Base-by-base conservation (phyloP, 2,113 vertebrate species). In the Campylomormyrus tamandua region DNA sequence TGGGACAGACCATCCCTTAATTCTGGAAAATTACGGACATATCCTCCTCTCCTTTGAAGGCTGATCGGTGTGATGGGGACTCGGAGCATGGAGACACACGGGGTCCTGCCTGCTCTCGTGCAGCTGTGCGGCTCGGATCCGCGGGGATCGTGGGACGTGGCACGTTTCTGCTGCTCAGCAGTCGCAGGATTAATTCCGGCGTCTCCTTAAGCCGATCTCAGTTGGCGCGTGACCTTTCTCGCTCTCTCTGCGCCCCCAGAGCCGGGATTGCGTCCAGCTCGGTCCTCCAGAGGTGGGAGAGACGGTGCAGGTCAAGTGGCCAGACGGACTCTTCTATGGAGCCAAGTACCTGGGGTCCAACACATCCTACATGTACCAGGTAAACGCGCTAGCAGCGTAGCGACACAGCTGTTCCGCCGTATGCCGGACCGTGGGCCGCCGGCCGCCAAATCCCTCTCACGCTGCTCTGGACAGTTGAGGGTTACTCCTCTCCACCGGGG, bases 231-330 rank as follows among this genome's bases (percentile, higher is more conserved):
- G 74, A 80, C 74, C 74, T 80, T 80, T 80, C 2, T 77, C 31
- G 83, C 87, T 92, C 87, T 93, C 15, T 91, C 93, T 93, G 89
- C 89, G 90, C 39, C 90, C 91, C 50, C 91, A 99, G 98, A 99
- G 97, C 96, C 96, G 97, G 95, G 98, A 99, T 90, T 99, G 98
- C 93, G 93, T 96, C 90, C 95, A 95, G 89, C 93, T 98, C 62
- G 98, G 98, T 27, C 97, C 98, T 93, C 98, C 98, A 91, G 96
- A 97, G 17, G 97, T 97, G 48, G 98, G 98, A 90, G 97, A 98
- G 95, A 94, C 95, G 53, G 96, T 99, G 88, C 98, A 97, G 94
- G 98, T 99, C 90, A 99, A 98, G 93, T 99, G 98, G 98, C 96
- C 98, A 0, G 98, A 99, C 93, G 98, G 98, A 91, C 97, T 99